phyloP scores from a whole-genome alignment of 2,113 vertebrate species.

The Aviceda subcristata region DNA sequence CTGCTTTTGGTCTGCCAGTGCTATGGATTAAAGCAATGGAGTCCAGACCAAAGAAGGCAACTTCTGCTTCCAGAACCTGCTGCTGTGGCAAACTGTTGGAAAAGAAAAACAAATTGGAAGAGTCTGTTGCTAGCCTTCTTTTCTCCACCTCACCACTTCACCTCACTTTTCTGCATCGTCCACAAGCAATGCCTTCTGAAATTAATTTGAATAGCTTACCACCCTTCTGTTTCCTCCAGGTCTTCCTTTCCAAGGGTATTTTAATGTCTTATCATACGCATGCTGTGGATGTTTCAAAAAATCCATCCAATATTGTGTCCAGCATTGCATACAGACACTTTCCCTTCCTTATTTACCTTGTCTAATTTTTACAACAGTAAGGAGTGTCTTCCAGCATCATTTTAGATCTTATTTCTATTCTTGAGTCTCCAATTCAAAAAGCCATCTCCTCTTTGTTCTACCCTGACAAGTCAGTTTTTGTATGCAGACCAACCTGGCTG shows the following conservation, averaged over 20 bases:
- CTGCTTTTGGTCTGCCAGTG: neutral
- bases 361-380: neutral
- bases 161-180: neutral
- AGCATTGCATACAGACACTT: neutral
- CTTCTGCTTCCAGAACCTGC: neutral
- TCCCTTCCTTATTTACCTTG: neutral
- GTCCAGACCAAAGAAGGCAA: neutral
- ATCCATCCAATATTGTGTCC: neutral
- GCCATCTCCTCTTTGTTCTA: neutral
- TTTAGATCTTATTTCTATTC: constrained; percentile 17
- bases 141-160: neutral
- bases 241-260: neutral
- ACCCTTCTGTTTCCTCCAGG: neutral
- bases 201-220: neutral
- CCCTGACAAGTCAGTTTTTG: neutral
- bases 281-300: neutral
- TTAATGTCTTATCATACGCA: neutral
- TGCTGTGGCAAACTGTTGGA: neutral
- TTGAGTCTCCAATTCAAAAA: neutral
- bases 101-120: neutral
- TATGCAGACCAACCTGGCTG: constrained; percentile 3
- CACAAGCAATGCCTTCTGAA: neutral
- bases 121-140: neutral
- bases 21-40: neutral
- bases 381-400: neutral